Percentiles rank a stretch among this genome's conserved stretches.
phyloP scores from a whole-genome alignment of 2,797 vertebrate genomes.

The Ctenopoma kingsleyae region DNA sequence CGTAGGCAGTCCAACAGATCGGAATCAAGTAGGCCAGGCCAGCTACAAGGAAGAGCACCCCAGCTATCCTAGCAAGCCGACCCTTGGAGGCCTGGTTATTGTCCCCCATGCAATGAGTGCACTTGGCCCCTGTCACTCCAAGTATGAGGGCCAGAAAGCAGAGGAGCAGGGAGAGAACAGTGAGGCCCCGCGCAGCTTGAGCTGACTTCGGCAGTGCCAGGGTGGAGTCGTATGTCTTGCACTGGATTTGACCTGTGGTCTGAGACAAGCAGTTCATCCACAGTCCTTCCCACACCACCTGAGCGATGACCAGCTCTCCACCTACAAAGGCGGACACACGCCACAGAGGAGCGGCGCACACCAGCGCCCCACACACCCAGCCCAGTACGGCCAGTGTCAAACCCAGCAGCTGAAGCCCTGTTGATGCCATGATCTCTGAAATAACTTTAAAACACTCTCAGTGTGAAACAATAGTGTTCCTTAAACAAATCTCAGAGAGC shows the following conservation, averaged over 20 bases:
- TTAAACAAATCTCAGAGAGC: neutral
- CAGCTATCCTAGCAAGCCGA: slow-evolving; percentile 67
- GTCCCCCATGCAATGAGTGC: slow-evolving; percentile 81
- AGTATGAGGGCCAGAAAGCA: slow-evolving; percentile 78
- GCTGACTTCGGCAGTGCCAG: slow-evolving; percentile 81
- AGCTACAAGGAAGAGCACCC: slow-evolving; percentile 68
- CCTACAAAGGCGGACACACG: slow-evolving; percentile 81
- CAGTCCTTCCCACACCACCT: slow-evolving; percentile 93
- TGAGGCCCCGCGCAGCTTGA: slow-evolving; percentile 76
- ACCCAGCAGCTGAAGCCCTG: slow-evolving; percentile 92
- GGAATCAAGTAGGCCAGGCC: slow-evolving; percentile 78
- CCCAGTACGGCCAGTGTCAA: slow-evolving; percentile 90
- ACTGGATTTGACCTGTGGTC: slow-evolving; percentile 94
- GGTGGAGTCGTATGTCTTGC: slow-evolving; percentile 93
- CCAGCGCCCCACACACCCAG: slow-evolving; percentile 85
- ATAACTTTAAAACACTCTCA: neutral
- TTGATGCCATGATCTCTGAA: slow-evolving; percentile 86
- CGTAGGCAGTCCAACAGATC: slow-evolving; percentile 77
- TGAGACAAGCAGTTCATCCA: slow-evolving; percentile 95
- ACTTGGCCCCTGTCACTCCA: slow-evolving; percentile 79
- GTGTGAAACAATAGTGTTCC: neutral
- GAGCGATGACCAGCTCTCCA: slow-evolving; percentile 86
- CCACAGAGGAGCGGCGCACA: slow-evolving; percentile 82
- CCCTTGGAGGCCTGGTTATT: slow-evolving; percentile 69
- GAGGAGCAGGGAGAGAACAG: slow-evolving; percentile 79